Conservation (phyloP, 2,113 vertebrate species). For the Lutjanus erythropterus region DNA sequence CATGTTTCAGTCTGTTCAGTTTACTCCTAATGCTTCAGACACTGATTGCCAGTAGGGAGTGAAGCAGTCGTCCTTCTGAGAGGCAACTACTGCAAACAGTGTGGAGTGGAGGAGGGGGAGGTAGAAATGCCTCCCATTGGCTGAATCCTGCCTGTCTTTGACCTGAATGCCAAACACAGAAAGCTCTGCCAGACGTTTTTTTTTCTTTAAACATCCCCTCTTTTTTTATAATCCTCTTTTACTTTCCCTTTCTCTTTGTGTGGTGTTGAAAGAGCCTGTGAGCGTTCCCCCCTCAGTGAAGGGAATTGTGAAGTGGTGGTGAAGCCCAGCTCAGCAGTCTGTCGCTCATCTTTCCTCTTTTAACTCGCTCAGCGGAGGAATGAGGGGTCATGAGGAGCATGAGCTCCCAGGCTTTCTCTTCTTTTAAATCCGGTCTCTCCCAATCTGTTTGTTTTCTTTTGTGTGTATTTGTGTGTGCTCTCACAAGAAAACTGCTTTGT, state of each 20-base stretch:
- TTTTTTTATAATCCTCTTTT: constrained; percentile 74
- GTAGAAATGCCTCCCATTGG: constrained; percentile 55
- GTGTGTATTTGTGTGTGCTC: constrained; percentile 22
- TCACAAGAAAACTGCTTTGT: background rate
- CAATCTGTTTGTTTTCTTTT: constrained; percentile 39
- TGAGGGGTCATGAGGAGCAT: constrained; percentile 53
- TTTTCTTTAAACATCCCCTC: constrained; percentile 58
- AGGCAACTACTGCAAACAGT: constrained; percentile 56
- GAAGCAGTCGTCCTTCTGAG: constrained; percentile 57
- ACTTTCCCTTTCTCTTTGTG: constrained; percentile 72
- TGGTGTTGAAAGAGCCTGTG: constrained; percentile 66
- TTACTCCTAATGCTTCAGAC: constrained; percentile 52
- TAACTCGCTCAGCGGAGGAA: constrained; percentile 57
- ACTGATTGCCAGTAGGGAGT: constrained; percentile 54
- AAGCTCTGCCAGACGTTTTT: constrained; percentile 68
- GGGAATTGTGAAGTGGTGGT: constrained; percentile 65
- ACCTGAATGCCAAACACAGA: constrained; percentile 76
- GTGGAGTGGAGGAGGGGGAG: constrained; percentile 43
- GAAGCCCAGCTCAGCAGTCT: constrained; percentile 70
- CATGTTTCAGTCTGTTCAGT: constrained; percentile 42
- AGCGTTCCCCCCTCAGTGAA: constrained; percentile 36
- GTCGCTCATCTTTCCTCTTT: constrained; percentile 65
- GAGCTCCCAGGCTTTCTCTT: constrained; percentile 34
- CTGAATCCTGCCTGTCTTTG: constrained; percentile 60
- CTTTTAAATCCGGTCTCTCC: constrained; percentile 13